Evolutionary conservation across 2,888 invertebrate species (phyloP).

Genomic region (Pseudococcus longispinus): DNA sequence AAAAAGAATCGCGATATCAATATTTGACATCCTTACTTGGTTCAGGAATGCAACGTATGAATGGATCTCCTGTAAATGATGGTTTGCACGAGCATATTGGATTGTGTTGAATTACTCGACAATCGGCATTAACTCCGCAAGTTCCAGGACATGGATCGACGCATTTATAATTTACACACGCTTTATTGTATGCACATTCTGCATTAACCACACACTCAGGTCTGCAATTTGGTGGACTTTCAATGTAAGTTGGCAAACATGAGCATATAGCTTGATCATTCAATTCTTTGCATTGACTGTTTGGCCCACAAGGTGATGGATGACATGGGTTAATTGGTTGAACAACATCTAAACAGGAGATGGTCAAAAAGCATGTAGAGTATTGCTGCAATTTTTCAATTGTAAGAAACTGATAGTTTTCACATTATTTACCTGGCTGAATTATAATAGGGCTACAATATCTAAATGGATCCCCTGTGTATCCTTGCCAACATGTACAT

Average conservation of each 20-base stretch:
- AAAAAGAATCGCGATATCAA: neutral
- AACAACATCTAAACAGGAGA: neutral
- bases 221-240: constrained; percentile 72
- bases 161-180: constrained; percentile 64
- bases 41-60: constrained; percentile 59
- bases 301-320: constrained; percentile 65
- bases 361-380: no score
- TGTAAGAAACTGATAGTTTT: neutral
- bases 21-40: constrained; percentile 59
- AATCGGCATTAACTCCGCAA: constrained; percentile 63
- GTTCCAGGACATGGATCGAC: constrained; percentile 63
- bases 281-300: constrained; percentile 65
- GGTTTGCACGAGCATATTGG: constrained; percentile 65
- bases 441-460: constrained; percentile 60
- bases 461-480: constrained; percentile 64
- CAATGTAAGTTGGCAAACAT: constrained; percentile 76
- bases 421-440: constrained; percentile 46
- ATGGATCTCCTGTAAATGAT: constrained; percentile 62
- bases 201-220: constrained; percentile 65
- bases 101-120: constrained; percentile 65
- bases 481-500: constrained; percentile 65
- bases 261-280: constrained; percentile 80
- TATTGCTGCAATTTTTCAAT: neutral
- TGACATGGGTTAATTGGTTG: constrained; percentile 60
- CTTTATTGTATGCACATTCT: constrained; percentile 69